These are phyloP conservation scores for Argentina silus DNA, from an alignment of 2,797 vertebrate genomes.

Conservation along the genomic window DNA sequence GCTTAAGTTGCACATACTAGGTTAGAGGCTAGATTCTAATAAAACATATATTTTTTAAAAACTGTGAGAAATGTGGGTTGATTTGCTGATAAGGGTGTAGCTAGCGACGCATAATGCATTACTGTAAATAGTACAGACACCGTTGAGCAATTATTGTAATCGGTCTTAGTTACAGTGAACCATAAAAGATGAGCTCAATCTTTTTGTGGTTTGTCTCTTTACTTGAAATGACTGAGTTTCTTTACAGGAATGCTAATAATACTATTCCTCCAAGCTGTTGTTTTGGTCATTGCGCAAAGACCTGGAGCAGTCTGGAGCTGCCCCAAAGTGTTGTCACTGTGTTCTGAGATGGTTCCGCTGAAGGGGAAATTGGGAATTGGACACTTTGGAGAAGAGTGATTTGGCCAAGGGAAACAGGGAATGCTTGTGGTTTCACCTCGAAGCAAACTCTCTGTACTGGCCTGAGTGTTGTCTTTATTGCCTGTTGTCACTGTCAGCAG, in stretches of 20 bases:
- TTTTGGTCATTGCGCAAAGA: slow-evolving; percentile 14
- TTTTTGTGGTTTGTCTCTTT: not conserved
- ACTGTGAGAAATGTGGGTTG: not conserved
- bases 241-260: not conserved
- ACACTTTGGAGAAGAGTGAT: not conserved
- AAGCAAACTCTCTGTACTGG: slow-evolving; percentile 1
- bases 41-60: no score
- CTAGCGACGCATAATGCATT: no score
- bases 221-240: not conserved
- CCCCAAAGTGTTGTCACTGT: slow-evolving; percentile 6
- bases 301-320: slow-evolving; percentile 15
- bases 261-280: not conserved
- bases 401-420: not conserved
- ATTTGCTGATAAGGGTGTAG: not conserved
- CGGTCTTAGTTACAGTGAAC: not conserved
- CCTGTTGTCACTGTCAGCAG: slow-evolving; percentile 46
- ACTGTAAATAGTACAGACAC: no score
- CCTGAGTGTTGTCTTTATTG: slow-evolving; percentile 53
- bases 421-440: slow-evolving; percentile 5
- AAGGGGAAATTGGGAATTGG: slow-evolving; percentile 12
- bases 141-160: not conserved
- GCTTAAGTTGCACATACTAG: no score
- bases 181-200: not conserved
- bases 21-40: not conserved
- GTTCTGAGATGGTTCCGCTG: slow-evolving; percentile 24